Percentiles rank a stretch among this genome's conserved stretches.
Conservation (phyloP, 2,888 invertebrate genomes). For the Thera obeliscata region DNA sequence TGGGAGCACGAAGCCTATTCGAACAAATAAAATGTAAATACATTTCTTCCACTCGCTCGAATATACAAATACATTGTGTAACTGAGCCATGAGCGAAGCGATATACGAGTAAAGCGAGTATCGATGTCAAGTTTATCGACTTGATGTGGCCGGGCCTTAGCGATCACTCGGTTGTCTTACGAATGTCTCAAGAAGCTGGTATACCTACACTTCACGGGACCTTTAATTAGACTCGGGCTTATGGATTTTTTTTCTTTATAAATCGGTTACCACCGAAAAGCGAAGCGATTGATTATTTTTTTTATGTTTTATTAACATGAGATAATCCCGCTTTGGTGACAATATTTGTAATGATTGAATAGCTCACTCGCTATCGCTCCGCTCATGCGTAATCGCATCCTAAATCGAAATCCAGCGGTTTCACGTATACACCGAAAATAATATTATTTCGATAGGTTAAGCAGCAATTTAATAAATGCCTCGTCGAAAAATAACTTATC, state of each 20-base stretch:
- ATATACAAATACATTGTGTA: constrained; percentile 13
- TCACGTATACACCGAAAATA: constrained; percentile 24
- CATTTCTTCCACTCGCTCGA: constrained; percentile 37
- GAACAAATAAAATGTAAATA: constrained; percentile 42
- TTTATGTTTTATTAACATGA: no score
- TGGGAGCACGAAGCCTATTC: constrained; percentile 25
- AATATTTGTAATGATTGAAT: no score
- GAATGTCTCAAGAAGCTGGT: no score
- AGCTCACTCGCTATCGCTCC: constrained; percentile 2
- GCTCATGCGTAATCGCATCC: constrained; percentile 5
- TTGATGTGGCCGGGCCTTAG: no score
- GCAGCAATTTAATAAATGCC: constrained; percentile 30
- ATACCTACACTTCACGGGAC: no score
- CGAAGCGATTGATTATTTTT: no score
- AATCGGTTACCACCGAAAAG: no score
- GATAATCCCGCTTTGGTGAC: no score
- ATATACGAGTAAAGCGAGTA: background rate
- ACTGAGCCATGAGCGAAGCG: constrained; percentile 20
- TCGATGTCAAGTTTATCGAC: no score
- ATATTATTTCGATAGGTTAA: constrained; percentile 34
- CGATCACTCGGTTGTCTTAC: no score
- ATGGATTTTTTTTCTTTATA: no score
- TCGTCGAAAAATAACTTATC: constrained; percentile 20
- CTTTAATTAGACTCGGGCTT: no score
- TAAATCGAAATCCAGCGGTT: constrained; percentile 17